A percentile compares a stretch with the other conserved stretches of the same genome.
Conservation (phyloP, 2,113 vertebrate genomes). For the Perccottus glenii region DNA sequence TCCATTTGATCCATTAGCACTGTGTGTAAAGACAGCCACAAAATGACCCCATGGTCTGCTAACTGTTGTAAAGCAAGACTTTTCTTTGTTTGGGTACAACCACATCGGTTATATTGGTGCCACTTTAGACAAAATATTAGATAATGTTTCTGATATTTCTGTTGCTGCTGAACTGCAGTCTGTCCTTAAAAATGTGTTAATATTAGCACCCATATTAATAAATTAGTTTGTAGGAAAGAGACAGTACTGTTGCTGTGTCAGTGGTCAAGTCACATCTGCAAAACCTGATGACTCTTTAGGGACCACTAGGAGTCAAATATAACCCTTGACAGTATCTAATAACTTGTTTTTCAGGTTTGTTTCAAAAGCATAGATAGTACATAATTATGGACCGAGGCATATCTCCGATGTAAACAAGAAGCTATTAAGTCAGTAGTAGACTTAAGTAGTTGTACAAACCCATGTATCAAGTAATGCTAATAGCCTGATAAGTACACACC, state of each 20-base stretch:
- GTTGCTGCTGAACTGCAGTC: constrained; percentile 20
- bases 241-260: constrained; percentile 13
- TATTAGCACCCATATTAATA: constrained; percentile 28
- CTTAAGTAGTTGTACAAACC: too few species aligned
- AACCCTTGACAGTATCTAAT: too few species aligned
- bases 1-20: not conserved
- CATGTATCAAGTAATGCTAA: too few species aligned
- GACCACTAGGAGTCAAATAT: too few species aligned
- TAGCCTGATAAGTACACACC: too few species aligned
- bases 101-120: constrained; percentile 19
- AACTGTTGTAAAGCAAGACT: constrained; percentile 2
- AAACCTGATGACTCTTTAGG: not conserved
- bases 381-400: too few species aligned
- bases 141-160: constrained; percentile 1
- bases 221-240: constrained; percentile 23
- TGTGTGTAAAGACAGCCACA: constrained; percentile 10
- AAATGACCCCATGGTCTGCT: constrained; percentile 18
- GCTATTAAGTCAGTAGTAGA: too few species aligned
- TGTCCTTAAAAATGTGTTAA: constrained; percentile 9
- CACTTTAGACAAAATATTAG: constrained; percentile 22
- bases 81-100: constrained; percentile 21
- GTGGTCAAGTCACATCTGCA: constrained; percentile 21
- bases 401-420: too few species aligned
- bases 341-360: too few species aligned
- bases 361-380: too few species aligned